These are phyloP conservation scores for Chionomys nivalis DNA, from an alignment of 2,113 vertebrate species.

Conservation along the genomic window DNA sequence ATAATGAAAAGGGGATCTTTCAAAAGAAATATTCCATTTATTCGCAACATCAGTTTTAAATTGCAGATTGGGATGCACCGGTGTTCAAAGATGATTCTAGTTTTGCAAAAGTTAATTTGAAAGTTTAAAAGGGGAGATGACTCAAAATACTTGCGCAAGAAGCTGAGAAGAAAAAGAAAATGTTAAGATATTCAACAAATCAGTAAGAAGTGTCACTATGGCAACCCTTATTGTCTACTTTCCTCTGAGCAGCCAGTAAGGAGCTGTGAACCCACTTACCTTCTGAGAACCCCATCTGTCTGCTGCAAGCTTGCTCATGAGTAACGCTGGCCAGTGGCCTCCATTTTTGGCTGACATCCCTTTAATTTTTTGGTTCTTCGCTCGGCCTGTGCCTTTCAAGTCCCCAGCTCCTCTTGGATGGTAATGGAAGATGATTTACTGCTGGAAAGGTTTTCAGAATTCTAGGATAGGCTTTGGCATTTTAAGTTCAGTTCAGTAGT, in stretches of 20 bases:
- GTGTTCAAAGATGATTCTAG: background rate
- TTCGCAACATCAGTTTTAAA: background rate
- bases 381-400: fast-evolving
- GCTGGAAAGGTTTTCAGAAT: background rate
- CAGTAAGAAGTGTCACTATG: conserved; percentile 42
- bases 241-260: background rate
- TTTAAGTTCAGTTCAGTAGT: background rate
- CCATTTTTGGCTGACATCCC: background rate
- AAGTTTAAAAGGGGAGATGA: conserved; percentile 50
- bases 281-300: background rate
- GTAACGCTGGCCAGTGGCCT: background rate
- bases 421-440: background rate
- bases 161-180: conserved; percentile 41
- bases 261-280: background rate
- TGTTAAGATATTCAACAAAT: conserved; percentile 61
- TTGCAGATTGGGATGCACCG: background rate
- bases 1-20: background rate
- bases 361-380: background rate
- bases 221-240: conserved; percentile 21
- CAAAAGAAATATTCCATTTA: background rate
- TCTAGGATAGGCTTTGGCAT: background rate
- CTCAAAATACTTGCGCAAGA: conserved; percentile 52
- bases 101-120: conserved; percentile 48
- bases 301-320: fast-evolving
- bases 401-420: background rate